Evolutionary conservation across 2,888 invertebrate species (phyloP).

Genomic region (Steinernema scapterisci): DNA sequence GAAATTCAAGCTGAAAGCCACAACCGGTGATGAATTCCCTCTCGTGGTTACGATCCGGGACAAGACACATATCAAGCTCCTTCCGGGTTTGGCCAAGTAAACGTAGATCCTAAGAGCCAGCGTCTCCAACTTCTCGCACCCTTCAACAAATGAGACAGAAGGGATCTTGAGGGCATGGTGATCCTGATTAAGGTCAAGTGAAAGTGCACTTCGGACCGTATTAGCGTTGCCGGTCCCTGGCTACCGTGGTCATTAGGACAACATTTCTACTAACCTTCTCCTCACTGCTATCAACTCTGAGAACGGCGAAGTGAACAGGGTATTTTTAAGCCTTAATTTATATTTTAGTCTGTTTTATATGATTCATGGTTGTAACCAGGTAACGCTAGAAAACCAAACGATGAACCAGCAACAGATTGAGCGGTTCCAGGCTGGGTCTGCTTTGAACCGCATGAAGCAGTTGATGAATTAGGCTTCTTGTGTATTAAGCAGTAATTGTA

Average conservation of each 20-base stretch:
- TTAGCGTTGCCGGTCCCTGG: slow-evolving; percentile 99
- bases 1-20: slow-evolving; percentile 83
- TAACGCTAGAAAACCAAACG: slow-evolving; percentile 88
- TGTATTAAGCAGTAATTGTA: no score
- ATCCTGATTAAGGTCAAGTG: slow-evolving; percentile 96
- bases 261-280: slow-evolving; percentile 99
- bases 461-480: slow-evolving; percentile 37
- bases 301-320: slow-evolving; percentile 69
- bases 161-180: slow-evolving; percentile 85
- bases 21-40: slow-evolving; percentile 89
- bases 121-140: slow-evolving; percentile 89
- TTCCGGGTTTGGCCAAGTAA: slow-evolving; percentile 72
- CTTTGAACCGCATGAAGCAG: slow-evolving; percentile 87
- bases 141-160: slow-evolving; percentile 93
- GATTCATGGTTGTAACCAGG: slow-evolving; percentile 75
- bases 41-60: slow-evolving; percentile 93
- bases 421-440: slow-evolving; percentile 98
- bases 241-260: slow-evolving; percentile 97
- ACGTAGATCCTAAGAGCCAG: slow-evolving; percentile 85
- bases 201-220: slow-evolving; percentile 99
- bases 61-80: slow-evolving; percentile 76
- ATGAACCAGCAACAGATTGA: slow-evolving; percentile 93
- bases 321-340: slow-evolving; percentile 41
- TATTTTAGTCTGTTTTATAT: slow-evolving; percentile 72
- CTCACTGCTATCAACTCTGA: slow-evolving; percentile 78